phyloP scores from a whole-genome alignment of 2,888 invertebrate species.

The Papilio protenor region DNA sequence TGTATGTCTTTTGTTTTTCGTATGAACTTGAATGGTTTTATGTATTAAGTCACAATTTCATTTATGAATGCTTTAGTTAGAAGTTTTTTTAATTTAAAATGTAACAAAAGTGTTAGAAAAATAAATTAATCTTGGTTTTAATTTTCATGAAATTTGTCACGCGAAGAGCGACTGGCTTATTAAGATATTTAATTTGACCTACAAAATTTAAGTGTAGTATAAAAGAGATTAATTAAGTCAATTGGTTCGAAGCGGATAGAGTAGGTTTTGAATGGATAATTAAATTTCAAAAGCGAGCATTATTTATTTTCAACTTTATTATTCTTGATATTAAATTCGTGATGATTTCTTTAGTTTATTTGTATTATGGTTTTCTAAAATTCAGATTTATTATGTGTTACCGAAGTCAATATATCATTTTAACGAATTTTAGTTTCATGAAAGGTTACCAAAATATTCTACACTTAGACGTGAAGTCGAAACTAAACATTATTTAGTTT shows the following conservation, averaged over 20 bases:
- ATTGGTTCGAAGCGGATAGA: conserved; percentile 46
- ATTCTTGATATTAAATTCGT: background rate
- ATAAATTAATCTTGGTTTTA: conserved; percentile 14
- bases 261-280: conserved; percentile 43
- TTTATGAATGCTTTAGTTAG: no score
- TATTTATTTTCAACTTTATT: conserved; percentile 33
- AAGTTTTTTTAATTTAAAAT: no score
- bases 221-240: conserved; percentile 50
- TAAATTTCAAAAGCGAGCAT: conserved; percentile 38
- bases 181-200: conserved; percentile 45
- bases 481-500: no score
- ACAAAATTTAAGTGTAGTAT: conserved; percentile 44
- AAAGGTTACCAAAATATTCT: no score
- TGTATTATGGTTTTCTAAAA: background rate
- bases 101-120: background rate
- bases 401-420: no score
- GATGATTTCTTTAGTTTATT: background rate
- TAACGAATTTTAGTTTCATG: no score
- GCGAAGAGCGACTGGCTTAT: conserved; percentile 27
- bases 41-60: no score
- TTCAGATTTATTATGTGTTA: no score
- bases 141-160: conserved; percentile 34
- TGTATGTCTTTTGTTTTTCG: no score
- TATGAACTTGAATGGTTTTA: no score
- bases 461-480: no score